A percentile compares a stretch with the other conserved stretches of the same genome.
These are phyloP conservation scores for Pararge aegeria DNA, from an alignment of 1,140 invertebrate species.

Conservation along the genomic window DNA sequence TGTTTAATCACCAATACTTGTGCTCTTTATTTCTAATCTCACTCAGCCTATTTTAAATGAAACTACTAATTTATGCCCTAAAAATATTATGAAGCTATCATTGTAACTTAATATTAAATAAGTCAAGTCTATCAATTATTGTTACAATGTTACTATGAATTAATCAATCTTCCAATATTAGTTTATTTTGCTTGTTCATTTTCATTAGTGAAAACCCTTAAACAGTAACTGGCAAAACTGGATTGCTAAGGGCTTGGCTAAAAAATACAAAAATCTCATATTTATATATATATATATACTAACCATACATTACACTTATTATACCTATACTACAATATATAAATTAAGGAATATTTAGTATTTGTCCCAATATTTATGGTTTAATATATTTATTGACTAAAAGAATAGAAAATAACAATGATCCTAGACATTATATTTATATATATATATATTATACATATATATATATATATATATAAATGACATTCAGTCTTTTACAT, in stretches of 20 bases:
- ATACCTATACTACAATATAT: slow-evolving; percentile 20
- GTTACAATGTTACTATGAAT: slow-evolving; percentile 31
- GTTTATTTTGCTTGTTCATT: too few species aligned
- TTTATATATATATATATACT: slow-evolving; percentile 15
- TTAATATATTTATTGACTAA: slow-evolving; percentile 29
- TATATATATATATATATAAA: slow-evolving; percentile 38
- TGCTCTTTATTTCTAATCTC: slow-evolving; percentile 26
- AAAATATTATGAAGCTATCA: slow-evolving; percentile 9
- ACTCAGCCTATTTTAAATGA: slow-evolving; percentile 15
- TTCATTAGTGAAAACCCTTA: too few species aligned
- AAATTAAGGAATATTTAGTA: slow-evolving; percentile 28
- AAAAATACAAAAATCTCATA: neutral
- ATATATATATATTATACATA: too few species aligned
- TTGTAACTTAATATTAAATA: slow-evolving; percentile 22
- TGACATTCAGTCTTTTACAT: slow-evolving; percentile 78
- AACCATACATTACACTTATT: slow-evolving; percentile 16
- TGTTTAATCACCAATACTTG: slow-evolving; percentile 17
- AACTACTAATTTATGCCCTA: slow-evolving; percentile 6
- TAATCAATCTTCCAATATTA: neutral
- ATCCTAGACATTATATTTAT: too few species aligned
- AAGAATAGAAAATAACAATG: slow-evolving; percentile 62
- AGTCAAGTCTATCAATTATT: slow-evolving; percentile 46
- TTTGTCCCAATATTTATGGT: slow-evolving; percentile 4
- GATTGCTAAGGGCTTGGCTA: neutral
- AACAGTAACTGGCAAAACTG: neutral